These are phyloP conservation scores for Prolemur simus DNA, from an alignment of 2,113 vertebrate genomes.

Conservation along the genomic window DNA sequence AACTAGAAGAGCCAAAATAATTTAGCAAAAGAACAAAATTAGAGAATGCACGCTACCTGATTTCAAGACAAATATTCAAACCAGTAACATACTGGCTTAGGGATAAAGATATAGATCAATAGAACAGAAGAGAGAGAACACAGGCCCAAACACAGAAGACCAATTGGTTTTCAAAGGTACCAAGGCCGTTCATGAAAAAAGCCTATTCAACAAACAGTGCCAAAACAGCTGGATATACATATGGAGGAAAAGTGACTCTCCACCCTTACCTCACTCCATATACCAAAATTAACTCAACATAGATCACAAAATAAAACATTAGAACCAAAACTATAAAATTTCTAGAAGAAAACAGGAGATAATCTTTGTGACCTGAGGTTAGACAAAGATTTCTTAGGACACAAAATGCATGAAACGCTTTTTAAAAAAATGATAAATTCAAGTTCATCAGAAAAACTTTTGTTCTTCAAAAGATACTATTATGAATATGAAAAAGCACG, in stretches of 20 bases:
- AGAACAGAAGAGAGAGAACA: not conserved
- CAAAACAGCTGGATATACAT: not conserved
- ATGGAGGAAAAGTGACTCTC: not conserved
- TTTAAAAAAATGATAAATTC: not conserved
- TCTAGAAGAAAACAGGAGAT: not conserved
- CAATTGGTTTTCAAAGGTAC: not conserved
- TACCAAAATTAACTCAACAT: not conserved
- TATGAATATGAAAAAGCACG: not conserved
- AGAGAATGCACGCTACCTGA: not conserved
- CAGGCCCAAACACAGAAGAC: not conserved
- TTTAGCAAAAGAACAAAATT: not conserved
- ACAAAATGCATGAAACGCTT: not conserved
- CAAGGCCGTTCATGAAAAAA: not conserved
- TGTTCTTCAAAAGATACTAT: not conserved
- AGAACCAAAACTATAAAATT: not conserved
- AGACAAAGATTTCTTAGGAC: not conserved
- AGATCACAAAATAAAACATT: not conserved
- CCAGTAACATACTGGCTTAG: not conserved
- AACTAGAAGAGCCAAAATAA: slow-evolving; percentile 2
- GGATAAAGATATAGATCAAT: not conserved
- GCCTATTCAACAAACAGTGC: not conserved
- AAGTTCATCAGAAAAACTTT: not conserved
- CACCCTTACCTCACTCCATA: not conserved
- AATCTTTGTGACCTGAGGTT: not conserved
- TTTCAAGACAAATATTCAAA: not conserved